Conservation (phyloP, 2,113 vertebrate species). For the Arothron firmamentum region DNA sequence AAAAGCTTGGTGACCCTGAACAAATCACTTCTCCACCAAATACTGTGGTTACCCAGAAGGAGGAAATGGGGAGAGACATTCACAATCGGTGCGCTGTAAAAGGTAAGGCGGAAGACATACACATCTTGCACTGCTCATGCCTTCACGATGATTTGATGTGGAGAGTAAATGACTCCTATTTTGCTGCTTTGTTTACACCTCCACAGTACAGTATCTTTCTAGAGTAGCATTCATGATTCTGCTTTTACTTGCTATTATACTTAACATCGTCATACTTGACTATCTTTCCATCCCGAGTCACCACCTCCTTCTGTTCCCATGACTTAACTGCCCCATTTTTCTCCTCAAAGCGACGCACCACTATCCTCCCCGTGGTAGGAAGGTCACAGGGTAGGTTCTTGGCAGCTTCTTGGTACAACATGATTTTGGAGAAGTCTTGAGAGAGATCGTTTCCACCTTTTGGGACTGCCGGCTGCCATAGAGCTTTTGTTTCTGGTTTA, state of each 20-base stretch:
- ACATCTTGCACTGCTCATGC: too few species aligned
- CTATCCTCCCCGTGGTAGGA: slow-evolving; percentile 50
- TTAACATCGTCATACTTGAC: slow-evolving; percentile 59
- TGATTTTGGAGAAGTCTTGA: slow-evolving; percentile 40
- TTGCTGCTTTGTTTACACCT: too few species aligned
- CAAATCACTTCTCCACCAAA: too few species aligned
- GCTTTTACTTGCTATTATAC: slow-evolving; percentile 39
- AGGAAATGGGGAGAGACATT: too few species aligned
- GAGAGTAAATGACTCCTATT: too few species aligned
- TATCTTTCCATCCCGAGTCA: slow-evolving; percentile 61
- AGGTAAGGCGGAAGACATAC: too few species aligned
- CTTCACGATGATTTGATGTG: too few species aligned
- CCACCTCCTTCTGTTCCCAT: slow-evolving; percentile 64
- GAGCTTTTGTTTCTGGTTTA: slow-evolving; percentile 10
- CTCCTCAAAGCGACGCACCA: slow-evolving; percentile 44
- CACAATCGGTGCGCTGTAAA: too few species aligned
- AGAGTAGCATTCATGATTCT: too few species aligned
- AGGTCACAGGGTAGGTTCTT: slow-evolving; percentile 47
- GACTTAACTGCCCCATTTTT: slow-evolving; percentile 42
- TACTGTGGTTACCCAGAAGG: too few species aligned
- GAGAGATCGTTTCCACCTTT: background rate
- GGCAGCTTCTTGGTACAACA: slow-evolving; percentile 32
- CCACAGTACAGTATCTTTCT: too few species aligned
- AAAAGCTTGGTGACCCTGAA: too few species aligned
- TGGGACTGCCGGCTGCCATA: background rate